A percentile compares a stretch with the other conserved stretches of the same genome.
Evolutionary conservation across 2,888 invertebrate species (phyloP).

Genomic region (Zygothrica quintamaculata): DNA sequence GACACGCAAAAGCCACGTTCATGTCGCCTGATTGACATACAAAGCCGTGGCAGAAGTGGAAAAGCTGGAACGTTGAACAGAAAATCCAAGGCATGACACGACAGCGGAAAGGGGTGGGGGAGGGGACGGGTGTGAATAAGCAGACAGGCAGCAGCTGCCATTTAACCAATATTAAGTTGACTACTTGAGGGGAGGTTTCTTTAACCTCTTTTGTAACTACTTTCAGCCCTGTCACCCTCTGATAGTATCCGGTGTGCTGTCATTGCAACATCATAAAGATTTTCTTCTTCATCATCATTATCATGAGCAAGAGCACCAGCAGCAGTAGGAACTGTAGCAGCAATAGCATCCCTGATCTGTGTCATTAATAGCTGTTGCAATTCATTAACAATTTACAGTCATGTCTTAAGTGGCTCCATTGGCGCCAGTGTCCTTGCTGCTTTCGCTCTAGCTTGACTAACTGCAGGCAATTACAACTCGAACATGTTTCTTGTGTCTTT

Average conservation of each 20-base stretch:
- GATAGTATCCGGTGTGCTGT: slow-evolving; percentile 15
- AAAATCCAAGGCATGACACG: too few species aligned
- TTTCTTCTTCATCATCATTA: background rate
- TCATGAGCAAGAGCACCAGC: slow-evolving; percentile 4
- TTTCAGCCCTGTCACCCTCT: background rate
- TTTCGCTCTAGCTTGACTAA: slow-evolving; percentile 6
- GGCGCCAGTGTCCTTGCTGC: slow-evolving; percentile 2
- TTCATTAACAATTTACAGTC: slow-evolving; percentile 60
- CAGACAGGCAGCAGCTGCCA: background rate
- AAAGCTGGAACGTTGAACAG: background rate
- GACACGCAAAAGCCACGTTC: slow-evolving; percentile 68
- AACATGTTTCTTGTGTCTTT: slow-evolving; percentile 26
- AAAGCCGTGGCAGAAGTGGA: slow-evolving; percentile 46
- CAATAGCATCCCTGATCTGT: slow-evolving; percentile 29
- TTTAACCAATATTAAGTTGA: too few species aligned
- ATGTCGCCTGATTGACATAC: slow-evolving; percentile 70
- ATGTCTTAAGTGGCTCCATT: slow-evolving; percentile 39
- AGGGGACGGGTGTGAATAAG: background rate
- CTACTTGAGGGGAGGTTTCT: too few species aligned
- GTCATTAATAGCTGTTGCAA: slow-evolving; percentile 53
- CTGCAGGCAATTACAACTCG: slow-evolving; percentile 32
- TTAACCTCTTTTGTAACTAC: too few species aligned
- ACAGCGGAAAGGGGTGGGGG: too few species aligned
- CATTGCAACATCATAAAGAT: slow-evolving; percentile 17
- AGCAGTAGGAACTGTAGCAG: background rate